These are phyloP conservation scores for Teleogryllus occipitalis DNA, from an alignment of 1,140 invertebrate species.

Conservation along the genomic window DNA sequence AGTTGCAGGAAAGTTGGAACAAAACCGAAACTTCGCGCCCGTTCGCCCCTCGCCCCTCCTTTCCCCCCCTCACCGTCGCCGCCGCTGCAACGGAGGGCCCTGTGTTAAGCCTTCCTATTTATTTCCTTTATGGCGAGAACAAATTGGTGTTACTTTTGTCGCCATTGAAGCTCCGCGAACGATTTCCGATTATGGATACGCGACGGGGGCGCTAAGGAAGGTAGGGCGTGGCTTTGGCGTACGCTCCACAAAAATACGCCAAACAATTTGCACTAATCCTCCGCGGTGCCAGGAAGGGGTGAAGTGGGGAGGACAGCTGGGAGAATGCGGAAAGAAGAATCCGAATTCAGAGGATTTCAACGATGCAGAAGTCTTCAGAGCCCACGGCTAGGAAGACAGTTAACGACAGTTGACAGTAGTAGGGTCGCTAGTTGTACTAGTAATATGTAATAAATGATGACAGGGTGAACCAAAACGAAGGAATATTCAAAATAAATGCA, in stretches of 20 bases:
- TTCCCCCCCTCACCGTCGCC: too few relatives aligned
- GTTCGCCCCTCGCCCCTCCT: background rate
- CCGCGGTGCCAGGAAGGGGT: too few relatives aligned
- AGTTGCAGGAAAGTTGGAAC: background rate
- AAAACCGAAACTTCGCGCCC: background rate
- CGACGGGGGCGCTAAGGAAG: background rate
- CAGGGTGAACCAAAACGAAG: too few relatives aligned
- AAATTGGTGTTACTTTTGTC: background rate
- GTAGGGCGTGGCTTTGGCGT: background rate
- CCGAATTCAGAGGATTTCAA: too few relatives aligned
- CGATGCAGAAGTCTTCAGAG: too few relatives aligned
- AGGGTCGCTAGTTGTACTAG: too few relatives aligned
- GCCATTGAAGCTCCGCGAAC: background rate
- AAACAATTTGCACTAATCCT: background rate
- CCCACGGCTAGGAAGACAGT: too few relatives aligned
- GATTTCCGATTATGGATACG: constrained; percentile 4
- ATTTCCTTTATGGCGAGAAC: background rate
- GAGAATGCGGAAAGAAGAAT: too few relatives aligned
- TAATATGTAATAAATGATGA: too few relatives aligned
- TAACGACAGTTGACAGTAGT: too few relatives aligned
- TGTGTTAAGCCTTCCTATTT: background rate
- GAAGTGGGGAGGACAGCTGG: too few relatives aligned
- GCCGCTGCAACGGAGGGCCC: background rate
- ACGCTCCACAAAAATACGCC: background rate
- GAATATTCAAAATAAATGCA: too few relatives aligned